A percentile compares a stretch with the other conserved stretches of the same genome.
Conservation (phyloP, 35 echinoderm and acorn worm genomes). For the Lytechinus pictus region DNA sequence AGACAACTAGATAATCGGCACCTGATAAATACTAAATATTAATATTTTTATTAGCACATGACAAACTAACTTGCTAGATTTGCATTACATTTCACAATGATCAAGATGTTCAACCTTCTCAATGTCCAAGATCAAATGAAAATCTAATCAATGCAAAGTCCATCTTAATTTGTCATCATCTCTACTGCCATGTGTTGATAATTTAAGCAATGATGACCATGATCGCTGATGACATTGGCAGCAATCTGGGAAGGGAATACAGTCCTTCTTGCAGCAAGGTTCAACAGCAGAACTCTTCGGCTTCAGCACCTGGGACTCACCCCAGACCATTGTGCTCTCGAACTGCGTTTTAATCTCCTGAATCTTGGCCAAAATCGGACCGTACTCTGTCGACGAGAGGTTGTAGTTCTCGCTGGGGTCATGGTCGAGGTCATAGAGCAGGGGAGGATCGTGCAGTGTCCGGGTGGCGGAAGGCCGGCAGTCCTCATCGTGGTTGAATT, state of each 20-base stretch:
- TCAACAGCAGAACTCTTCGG: constrained; percentile 53
- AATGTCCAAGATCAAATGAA: too few species aligned
- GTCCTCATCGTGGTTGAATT: constrained; percentile 78
- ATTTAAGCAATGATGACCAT: background rate
- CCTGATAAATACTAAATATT: too few species aligned
- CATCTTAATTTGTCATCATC: background rate
- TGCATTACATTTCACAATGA: too few species aligned
- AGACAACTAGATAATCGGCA: too few species aligned
- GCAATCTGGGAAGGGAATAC: constrained; percentile 84
- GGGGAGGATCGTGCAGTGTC: constrained; percentile 69
- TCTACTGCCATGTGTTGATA: background rate
- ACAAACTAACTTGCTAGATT: too few species aligned
- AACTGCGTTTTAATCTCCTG: constrained; percentile 67
- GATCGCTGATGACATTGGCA: constrained; percentile 62
- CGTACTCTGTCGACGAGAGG: constrained; percentile 55
- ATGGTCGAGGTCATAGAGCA: constrained; percentile 82
- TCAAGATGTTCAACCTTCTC: too few species aligned
- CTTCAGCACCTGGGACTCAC: constrained; percentile 59
- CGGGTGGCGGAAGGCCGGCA: constrained; percentile 69
- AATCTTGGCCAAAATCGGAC: constrained; percentile 60
- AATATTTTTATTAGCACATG: too few species aligned
- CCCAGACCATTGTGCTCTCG: constrained; percentile 75
- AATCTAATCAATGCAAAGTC: background rate
- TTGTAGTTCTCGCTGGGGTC: constrained; percentile 88
- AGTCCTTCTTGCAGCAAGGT: constrained; percentile 89